These are phyloP conservation scores for Eristalis intricaria DNA, from an alignment of 2,888 invertebrate species.

Conservation along the genomic window DNA sequence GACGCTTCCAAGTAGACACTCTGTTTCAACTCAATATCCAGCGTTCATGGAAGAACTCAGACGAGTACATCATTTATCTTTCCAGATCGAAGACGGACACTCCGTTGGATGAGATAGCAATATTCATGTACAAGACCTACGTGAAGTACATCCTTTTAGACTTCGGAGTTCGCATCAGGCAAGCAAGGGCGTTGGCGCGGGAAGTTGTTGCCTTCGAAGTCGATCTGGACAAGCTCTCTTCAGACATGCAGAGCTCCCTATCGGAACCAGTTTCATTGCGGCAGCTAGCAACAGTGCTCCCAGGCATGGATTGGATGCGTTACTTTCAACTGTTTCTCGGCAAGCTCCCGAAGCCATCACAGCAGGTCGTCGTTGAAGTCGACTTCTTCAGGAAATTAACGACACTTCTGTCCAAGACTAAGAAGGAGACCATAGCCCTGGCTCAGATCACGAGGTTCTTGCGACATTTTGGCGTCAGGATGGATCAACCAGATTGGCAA, in stretches of 20 bases:
- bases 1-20: constrained; percentile 76
- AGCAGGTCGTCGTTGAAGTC: constrained; percentile 76
- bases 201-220: constrained; percentile 76
- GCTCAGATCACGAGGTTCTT: constrained; percentile 77
- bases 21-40: constrained; percentile 76
- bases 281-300: constrained; percentile 72
- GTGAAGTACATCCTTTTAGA: constrained; percentile 77
- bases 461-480: constrained; percentile 76
- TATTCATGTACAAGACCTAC: constrained; percentile 76
- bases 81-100: constrained; percentile 30
- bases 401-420: constrained; percentile 61
- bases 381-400: constrained; percentile 73
- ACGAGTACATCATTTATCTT: constrained; percentile 76
- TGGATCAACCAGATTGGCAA: constrained; percentile 71
- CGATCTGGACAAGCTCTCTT: constrained; percentile 72
- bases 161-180: constrained; percentile 76
- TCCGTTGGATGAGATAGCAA: constrained; percentile 68
- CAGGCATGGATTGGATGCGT: constrained; percentile 72
- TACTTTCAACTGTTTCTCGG: constrained; percentile 75
- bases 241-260: constrained; percentile 72
- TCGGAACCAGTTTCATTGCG: constrained; percentile 75
- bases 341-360: constrained; percentile 51
- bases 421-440: constrained; percentile 74
- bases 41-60: constrained; percentile 78
- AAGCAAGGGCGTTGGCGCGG: constrained; percentile 75